Base-by-base conservation (phyloP, 2,888 invertebrate species). In the Nineta flava region DNA sequence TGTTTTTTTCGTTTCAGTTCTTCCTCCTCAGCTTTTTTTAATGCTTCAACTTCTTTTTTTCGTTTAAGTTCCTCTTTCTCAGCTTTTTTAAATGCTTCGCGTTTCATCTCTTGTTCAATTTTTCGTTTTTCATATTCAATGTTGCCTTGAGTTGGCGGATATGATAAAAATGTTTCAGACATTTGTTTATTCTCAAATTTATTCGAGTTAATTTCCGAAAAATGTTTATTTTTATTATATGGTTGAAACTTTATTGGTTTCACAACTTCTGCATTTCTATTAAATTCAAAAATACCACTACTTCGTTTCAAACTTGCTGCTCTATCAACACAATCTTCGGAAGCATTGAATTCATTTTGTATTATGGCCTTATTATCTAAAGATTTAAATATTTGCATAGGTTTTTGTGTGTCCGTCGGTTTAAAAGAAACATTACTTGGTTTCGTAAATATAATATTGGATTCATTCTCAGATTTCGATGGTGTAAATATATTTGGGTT, bases 1-100 rank as follows among this genome's bases (percentile, higher is more conserved):
- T 54, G 56, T 50, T 51, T 53, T 54, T 53, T 53, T 48, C 53
- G 47, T 49, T 56, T 46, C 47, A 53, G 49, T 50, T 54, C 40
- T 48, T 49, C 50, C 42, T 51, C 42, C 53, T 50, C 19, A 42
- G 55, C 51, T 50, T 54, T 55, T 55, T 52, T 55, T 51, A 55
- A 49, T 44, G 55, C 50, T 52, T 57, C 50, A 52, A 50, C 53
- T 46, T 48, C 49, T 41, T 17, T 48, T 49, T 21, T 50, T 52
- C 44, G 42, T 45, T 52, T 50, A 42, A 53, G 47, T 50, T 54
- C 43, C 49, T 49, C 50, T 44, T 51, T 40, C 53, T 49, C 19
- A 42, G 55, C 51, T 49, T 54, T 48, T 46, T 54, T 52, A 49
- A 47, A 48, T 53, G 48, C 55, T 49, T 50, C 53, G 15, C 53